Conservation (phyloP, 2,797 vertebrate species). For the Helarctos malayanus region DNA sequence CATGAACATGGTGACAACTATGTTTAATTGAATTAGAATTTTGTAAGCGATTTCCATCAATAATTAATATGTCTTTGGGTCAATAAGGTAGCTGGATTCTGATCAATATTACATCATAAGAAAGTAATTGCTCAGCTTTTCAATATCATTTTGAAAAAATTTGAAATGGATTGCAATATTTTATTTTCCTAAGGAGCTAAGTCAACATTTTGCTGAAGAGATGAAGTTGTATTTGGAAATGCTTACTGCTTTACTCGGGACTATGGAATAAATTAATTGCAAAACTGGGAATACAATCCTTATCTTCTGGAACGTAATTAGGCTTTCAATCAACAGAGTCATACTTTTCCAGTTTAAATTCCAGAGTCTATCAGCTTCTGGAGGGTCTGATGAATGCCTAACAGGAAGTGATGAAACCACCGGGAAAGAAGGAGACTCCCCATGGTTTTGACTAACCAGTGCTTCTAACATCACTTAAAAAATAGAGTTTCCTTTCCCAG, state of each 20-base stretch:
- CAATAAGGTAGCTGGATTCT: conserved; percentile 39
- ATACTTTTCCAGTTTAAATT: background rate
- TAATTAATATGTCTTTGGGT: conserved; percentile 63
- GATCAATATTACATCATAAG: conserved; percentile 72
- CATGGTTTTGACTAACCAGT: background rate
- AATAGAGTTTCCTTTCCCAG: background rate
- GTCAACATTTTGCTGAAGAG: conserved; percentile 51
- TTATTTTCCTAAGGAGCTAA: conserved; percentile 58
- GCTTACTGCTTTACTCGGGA: background rate
- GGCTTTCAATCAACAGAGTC: background rate
- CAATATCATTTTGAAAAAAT: conserved; percentile 25
- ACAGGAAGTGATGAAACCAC: background rate
- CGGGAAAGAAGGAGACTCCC: background rate
- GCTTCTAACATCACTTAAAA: background rate
- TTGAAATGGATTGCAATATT: conserved; percentile 45
- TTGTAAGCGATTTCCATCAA: conserved; percentile 42
- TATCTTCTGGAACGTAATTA: background rate
- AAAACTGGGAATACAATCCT: background rate
- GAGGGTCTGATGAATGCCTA: background rate
- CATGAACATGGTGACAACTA: background rate
- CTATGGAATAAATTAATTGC: background rate
- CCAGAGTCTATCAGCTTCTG: background rate
- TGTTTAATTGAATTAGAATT: conserved; percentile 63
- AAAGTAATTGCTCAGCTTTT: conserved; percentile 70
- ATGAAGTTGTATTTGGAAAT: background rate